These are phyloP conservation scores for Chondrosia reniformis DNA, from an alignment of 37 sponge, comb jelly and placozoan species.

Conservation along the genomic window DNA sequence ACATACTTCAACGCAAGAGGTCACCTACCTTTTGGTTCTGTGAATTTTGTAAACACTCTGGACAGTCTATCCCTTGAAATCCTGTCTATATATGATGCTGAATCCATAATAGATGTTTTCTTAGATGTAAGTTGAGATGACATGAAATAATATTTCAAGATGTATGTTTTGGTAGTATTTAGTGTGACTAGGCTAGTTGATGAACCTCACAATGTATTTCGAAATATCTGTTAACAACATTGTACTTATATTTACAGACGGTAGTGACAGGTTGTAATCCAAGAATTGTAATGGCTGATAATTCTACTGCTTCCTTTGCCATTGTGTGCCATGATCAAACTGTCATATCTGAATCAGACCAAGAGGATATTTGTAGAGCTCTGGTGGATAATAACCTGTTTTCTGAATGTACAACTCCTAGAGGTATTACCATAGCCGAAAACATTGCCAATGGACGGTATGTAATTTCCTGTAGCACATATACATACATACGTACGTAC, in stretches of 20 bases:
- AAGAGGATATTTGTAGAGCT: not conserved
- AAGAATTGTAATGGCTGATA: not conserved
- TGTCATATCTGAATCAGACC: not conserved
- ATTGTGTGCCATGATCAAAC: not conserved
- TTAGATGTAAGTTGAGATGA: too few relatives aligned
- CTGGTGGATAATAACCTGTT: not conserved
- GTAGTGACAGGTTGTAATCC: not conserved
- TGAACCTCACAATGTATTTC: too few relatives aligned
- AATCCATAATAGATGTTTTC: too few relatives aligned
- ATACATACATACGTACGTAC: not conserved
- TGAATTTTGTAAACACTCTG: not conserved
- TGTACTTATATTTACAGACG: too few relatives aligned
- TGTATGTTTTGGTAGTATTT: too few relatives aligned
- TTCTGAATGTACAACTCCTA: not conserved
- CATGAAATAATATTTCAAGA: too few relatives aligned
- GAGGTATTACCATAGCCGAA: not conserved
- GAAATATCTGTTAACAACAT: too few relatives aligned
- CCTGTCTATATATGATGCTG: too few relatives aligned
- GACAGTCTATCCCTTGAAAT: too few relatives aligned
- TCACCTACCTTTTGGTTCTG: not conserved
- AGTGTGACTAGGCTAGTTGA: too few relatives aligned
- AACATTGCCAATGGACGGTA: constrained; percentile 5
- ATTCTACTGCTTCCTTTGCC: not conserved
- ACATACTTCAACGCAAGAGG: not conserved
- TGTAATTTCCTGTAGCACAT: not conserved